Evolutionary conservation across 2,797 vertebrate species (phyloP), one percentile per base, ranked within the genome.

Genomic region (Coilia nasus): DNA sequence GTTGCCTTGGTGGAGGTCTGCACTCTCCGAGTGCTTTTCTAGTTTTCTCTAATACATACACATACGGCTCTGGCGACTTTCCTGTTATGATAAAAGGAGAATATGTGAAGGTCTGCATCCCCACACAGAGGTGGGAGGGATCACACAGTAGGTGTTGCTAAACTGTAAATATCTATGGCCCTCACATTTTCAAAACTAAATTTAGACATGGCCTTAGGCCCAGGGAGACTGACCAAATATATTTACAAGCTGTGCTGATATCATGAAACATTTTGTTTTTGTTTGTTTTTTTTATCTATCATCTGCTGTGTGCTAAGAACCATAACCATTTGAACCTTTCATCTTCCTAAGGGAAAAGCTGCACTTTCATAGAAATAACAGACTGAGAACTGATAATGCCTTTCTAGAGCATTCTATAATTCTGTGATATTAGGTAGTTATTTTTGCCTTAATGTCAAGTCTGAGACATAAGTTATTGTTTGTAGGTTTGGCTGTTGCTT

Each of bases 11-110:
- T n/a, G n/a, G n/a, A n/a, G n/a, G n/a, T n/a, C n/a, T n/a, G n/a
- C n/a, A n/a, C n/a, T n/a, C n/a, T n/a, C n/a, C n/a, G n/a, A n/a
- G n/a, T n/a, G n/a, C n/a, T n/a, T n/a, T 47, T 47, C 3, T 47
- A 10, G 10, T 47, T 9, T 54, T 54, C 50, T 14, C 50, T 14
- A 54, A 54, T 31, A 41, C 35, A 41, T 17, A 19, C 67, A 31
- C 11, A 31, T 28, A 15, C 12, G 11, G 0, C 50, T n/a, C 56
- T 41, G 15, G 41, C 64, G 17, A 35, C 28, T 78, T 44, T 78
- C 6, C 71, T 78, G 71, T 78, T 78, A 35, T 75, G 35, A 78
- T 44, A 78, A 78, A 31, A 78, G 71, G 17, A 41, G 35, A 78
- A 21, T 71, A 71, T 41, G 6, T 19, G n/a, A 75, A 15, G 5